Evolutionary conservation across 2,797 vertebrate genomes (phyloP), one percentile per base, ranked within the genome.

Genomic region (Benthosema pterotum): DNA sequence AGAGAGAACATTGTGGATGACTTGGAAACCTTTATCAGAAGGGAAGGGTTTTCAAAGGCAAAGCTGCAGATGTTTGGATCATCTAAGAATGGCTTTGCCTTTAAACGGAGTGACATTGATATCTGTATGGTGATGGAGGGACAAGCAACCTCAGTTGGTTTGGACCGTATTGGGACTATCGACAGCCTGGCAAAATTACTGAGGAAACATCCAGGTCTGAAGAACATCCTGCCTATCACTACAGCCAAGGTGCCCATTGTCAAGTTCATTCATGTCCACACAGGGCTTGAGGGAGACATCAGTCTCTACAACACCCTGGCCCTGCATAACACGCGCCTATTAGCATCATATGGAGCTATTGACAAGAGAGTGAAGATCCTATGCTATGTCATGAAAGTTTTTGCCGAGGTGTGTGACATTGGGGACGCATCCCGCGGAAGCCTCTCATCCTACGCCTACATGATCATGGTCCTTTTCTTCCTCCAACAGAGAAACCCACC

Each of bases 331-430:
- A 98, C 97, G 25, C 89, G 89, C 67, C 92, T 98, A 48, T 88
- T 98, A 12, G 94, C 93, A 52, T 94, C 91, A 0, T 98, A 98
- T 38, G 95, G 95, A 65, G 92, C 93, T 61, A 94, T 97, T 61
- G 96, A 98, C 85, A 85, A 87, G 42, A 93, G 96, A 86, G 97
- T 98, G 72, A 96, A 95, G 78, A 93, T 95, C 47, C 90, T 98
- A 59, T 98, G 97, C 83, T 98, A 98, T n/a, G 94, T 95, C 63
- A 98, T 98, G 96, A 98, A 98, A 87, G 95, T 97, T 69, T 98
- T 98, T 74, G 94, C 95, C n/a, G 98, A 98, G 89, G 96, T 96
- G 82, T 99, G 97, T 57, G 96, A 98, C 66, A 98, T 98, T 48
- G 96, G 97, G 6, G 97, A 99, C 53, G 97, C 97, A 2, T 99